Evolutionary conservation across 92 coral and sea anemone species (phyloP).

Genomic region (Palythoa heliodiscus): DNA sequence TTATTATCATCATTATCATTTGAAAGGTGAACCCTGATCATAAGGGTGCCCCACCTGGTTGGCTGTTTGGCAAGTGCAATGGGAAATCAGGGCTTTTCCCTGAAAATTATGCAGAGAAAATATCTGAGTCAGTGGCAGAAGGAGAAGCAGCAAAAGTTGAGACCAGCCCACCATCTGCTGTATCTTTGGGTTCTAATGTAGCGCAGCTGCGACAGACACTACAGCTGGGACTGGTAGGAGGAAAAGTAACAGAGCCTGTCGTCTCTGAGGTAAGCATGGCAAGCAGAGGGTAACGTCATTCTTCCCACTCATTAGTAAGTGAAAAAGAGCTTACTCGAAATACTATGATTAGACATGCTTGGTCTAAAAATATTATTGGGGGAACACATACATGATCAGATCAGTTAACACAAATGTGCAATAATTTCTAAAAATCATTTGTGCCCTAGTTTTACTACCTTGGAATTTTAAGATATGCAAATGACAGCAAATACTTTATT

Average conservation of each 20-base stretch:
- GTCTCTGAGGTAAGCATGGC: slow-evolving; percentile 20
- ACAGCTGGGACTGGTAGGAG: slow-evolving; percentile 54
- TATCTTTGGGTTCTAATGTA: slow-evolving; percentile 61
- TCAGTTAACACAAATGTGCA: no score
- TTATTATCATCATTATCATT: neutral
- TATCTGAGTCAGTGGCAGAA: slow-evolving; percentile 68
- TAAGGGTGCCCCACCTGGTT: slow-evolving; percentile 89
- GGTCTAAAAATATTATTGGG: no score
- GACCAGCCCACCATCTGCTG: slow-evolving; percentile 21
- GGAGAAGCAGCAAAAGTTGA: slow-evolving; percentile 37
- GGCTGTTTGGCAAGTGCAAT: slow-evolving; percentile 86
- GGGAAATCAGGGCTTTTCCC: slow-evolving; percentile 88
- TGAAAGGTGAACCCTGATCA: slow-evolving; percentile 74
- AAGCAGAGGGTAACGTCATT: no score
- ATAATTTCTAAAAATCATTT: no score
- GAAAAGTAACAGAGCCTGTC: slow-evolving; percentile 2
- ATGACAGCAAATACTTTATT: no score
- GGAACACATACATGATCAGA: no score
- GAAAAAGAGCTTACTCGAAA: no score
- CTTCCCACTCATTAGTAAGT: no score
- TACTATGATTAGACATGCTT: no score
- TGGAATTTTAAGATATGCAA: no score
- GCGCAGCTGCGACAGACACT: slow-evolving; percentile 76
- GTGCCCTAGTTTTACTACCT: no score
- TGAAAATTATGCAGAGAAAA: slow-evolving; percentile 88